Evolutionary conservation across 2,888 invertebrate genomes (phyloP).

Genomic region (Ormyrus rosae): DNA sequence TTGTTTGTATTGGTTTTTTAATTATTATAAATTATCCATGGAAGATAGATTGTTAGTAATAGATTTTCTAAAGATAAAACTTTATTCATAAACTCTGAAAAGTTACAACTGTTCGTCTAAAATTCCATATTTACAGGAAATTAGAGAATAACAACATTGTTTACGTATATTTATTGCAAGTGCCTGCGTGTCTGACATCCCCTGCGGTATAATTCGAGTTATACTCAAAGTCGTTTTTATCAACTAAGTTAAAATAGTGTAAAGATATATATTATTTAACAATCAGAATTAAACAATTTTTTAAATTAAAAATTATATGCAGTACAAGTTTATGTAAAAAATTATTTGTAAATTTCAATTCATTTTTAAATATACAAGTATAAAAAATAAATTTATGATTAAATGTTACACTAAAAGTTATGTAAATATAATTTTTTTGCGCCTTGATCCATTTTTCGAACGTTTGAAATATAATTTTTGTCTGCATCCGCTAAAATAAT

Average conservation of each 20-base stretch:
- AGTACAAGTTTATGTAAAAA: not conserved
- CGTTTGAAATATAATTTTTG: too few species aligned
- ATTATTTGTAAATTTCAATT: not conserved
- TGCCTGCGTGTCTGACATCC: not conserved
- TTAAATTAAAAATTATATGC: not conserved
- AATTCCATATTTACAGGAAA: slow-evolving; percentile 46
- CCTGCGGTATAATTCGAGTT: not conserved
- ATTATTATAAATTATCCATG: not conserved
- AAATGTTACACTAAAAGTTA: too few species aligned
- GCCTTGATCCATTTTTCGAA: too few species aligned
- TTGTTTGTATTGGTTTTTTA: not conserved
- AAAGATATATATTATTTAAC: not conserved
- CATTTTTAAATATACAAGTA: slow-evolving; percentile 14
- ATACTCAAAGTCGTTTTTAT: not conserved
- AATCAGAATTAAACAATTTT: not conserved
- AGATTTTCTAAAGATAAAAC: slow-evolving; percentile 22
- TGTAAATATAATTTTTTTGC: too few species aligned
- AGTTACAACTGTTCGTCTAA: slow-evolving; percentile 32
- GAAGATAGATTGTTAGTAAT: not conserved
- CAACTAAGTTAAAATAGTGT: not conserved
- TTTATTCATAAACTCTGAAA: slow-evolving; percentile 45
- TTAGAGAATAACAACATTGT: slow-evolving; percentile 39
- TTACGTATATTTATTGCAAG: slow-evolving; percentile 31
- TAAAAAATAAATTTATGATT: slow-evolving; percentile 1
- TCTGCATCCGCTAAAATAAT: too few species aligned